These are phyloP conservation scores for Drosophila nannoptera DNA, from an alignment of 1,140 invertebrate species.

Conservation along the genomic window DNA sequence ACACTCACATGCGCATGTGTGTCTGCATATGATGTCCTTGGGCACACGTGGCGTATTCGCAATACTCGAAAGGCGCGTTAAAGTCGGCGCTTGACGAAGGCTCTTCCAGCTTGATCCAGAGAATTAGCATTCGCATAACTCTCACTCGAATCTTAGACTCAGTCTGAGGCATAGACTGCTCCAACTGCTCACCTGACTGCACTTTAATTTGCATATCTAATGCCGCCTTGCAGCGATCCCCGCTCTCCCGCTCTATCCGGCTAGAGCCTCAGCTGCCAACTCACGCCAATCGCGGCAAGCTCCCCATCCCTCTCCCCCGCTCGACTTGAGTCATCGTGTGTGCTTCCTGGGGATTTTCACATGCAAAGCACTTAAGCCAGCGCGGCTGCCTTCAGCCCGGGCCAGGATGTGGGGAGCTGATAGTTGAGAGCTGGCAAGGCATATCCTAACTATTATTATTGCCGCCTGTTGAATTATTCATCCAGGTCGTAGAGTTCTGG, in stretches of 20 bases:
- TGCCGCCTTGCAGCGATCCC: slow-evolving; percentile 26
- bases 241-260: neutral
- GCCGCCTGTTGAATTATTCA: slow-evolving; percentile 46
- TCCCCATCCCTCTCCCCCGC: neutral
- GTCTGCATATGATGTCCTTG: slow-evolving; percentile 40
- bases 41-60: slow-evolving; percentile 53
- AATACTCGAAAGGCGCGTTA: slow-evolving; percentile 35
- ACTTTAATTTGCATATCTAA: slow-evolving; percentile 48
- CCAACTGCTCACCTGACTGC: slow-evolving; percentile 40
- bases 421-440: neutral
- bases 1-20: slow-evolving; percentile 16
- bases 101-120: slow-evolving; percentile 16
- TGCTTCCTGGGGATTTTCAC: slow-evolving; percentile 37
- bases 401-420: slow-evolving; percentile 1
- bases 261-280: slow-evolving; percentile 2
- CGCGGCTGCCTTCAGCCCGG: slow-evolving; percentile 1
- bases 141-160: slow-evolving; percentile 6
- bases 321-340: slow-evolving; percentile 17
- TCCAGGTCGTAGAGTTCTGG: slow-evolving; percentile 23
- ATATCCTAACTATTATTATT: slow-evolving; percentile 38
- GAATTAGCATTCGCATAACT: slow-evolving; percentile 16
- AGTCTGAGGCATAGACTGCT: slow-evolving; percentile 5
- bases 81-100: slow-evolving; percentile 45
- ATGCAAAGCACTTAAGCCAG: slow-evolving; percentile 41
- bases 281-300: slow-evolving; percentile 6